Base-by-base conservation (phyloP, 2,113 vertebrate species). In the Pseudorhombus dupliciocellatus region DNA sequence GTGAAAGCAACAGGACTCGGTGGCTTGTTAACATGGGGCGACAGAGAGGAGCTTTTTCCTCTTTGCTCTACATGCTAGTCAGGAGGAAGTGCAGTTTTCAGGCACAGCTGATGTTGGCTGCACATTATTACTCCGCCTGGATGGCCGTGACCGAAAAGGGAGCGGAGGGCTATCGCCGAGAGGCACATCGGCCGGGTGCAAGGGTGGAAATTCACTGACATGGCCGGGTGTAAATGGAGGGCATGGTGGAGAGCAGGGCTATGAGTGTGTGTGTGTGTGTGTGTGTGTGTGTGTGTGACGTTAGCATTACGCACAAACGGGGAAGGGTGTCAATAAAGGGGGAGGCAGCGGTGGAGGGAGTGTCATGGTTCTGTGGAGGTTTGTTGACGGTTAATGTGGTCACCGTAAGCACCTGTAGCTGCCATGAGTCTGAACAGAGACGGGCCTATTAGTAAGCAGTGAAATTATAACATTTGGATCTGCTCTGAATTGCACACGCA, bases 161-260 rank as follows among this genome's bases (percentile, higher is more conserved):
- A 74, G 73, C 81, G 81, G 24, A 63, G 80, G 73, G 58, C 48
- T 10, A 54, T 72, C 34, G 82, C 81, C 52, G 55, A 69, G 59
- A 82, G 82, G 85, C 70, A 66, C 59, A 50, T 71, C 46, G 55
- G 54, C 57, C 24, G 34, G 50, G 66, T 9, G 22, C 57, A 70
- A 65, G 78, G 78, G 74, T 89, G 85, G 85, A 91, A 89, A 91
- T 86, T 84, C 77, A 86, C 85, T 70, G 84, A 71, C 73, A 37
- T 51, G 73, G 51, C 54, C 10, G 4, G 63, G 70, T 66, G 77
- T 82, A 80, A 79, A 84, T 77, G 81, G 77, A 87, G 85, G 85
- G 48, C 84, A 79, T 74, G 20, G 72, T 67, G 83, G 59, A 83
- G 24, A 74, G 69, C 74, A 44, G 56, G 57, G 66, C 57, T 76